Conservation (phyloP, 2,888 invertebrate genomes). For the Macroteleia sp. region DNA sequence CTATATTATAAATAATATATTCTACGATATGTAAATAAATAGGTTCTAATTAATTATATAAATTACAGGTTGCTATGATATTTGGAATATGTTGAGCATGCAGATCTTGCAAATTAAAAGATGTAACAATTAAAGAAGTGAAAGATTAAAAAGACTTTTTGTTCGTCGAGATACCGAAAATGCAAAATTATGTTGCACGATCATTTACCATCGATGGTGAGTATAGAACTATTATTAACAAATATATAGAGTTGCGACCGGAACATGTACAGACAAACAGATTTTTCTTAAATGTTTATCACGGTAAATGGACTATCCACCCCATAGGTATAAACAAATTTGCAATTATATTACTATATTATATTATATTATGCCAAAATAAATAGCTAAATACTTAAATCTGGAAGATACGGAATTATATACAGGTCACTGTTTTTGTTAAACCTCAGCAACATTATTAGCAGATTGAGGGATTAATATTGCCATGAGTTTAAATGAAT, state of each 20-base stretch:
- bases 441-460: not conserved
- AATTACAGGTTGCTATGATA: conserved; percentile 39
- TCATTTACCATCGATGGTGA: conserved; percentile 32
- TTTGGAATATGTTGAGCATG: conserved; percentile 38
- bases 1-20: no score
- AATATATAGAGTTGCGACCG: conserved; percentile 36
- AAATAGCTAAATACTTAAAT: not conserved
- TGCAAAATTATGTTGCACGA: conserved; percentile 24
- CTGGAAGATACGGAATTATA: not conserved
- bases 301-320: conserved; percentile 15
- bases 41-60: no score
- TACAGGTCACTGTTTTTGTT: not conserved
- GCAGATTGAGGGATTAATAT: not conserved
- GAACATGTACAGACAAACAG: conserved; percentile 15
- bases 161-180: conserved; percentile 22
- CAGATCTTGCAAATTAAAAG: conserved; percentile 21
- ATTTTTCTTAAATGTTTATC: conserved; percentile 13
- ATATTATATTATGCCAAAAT: conserved; percentile 16
- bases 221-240: conserved; percentile 10
- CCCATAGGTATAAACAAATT: conserved; percentile 14
- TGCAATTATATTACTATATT: no score
- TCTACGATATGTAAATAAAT: no score
- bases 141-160: conserved; percentile 14
- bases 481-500: no score
- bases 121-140: conserved; percentile 21